Percentiles rank a stretch among this genome's conserved stretches.
Conservation (phyloP, 2,113 vertebrate genomes). For the Hydropotes inermis region DNA sequence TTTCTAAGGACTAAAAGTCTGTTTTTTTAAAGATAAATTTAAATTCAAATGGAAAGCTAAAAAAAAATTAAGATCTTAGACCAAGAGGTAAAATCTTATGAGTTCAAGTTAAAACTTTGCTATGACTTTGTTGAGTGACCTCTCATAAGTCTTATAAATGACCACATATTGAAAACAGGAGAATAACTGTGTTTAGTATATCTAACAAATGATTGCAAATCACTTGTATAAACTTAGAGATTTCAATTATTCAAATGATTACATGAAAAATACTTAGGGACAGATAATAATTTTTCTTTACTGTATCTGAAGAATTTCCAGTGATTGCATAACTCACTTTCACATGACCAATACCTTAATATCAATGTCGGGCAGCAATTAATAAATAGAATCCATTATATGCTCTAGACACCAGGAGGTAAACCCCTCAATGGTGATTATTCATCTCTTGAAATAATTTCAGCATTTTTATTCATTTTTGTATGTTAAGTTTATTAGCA, state of each 20-base stretch:
- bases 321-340: slow-evolving; percentile 12
- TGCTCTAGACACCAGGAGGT: background rate
- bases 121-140: background rate
- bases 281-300: slow-evolving; percentile 38
- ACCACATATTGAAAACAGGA: background rate
- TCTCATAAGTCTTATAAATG: background rate
- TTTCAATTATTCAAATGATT: slow-evolving; percentile 24
- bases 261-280: slow-evolving; percentile 23
- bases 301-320: slow-evolving; percentile 21
- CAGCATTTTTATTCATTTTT: background rate
- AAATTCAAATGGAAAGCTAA: background rate
- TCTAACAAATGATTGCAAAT: slow-evolving; percentile 30
- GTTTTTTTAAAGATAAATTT: background rate
- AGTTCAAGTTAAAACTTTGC: background rate
- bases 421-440: background rate
- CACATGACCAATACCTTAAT: background rate
- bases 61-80: background rate
- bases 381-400: slow-evolving; percentile 35
- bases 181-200: background rate
- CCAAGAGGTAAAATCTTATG: background rate
- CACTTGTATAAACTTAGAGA: background rate
- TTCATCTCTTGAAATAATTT: slow-evolving; percentile 10
- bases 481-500: background rate
- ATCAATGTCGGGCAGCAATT: slow-evolving; percentile 6
- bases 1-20: background rate